Percentiles rank a stretch among this genome's conserved stretches.
phyloP scores from a whole-genome alignment of 2,888 invertebrate genomes.

The Metopia argyrocephala region DNA sequence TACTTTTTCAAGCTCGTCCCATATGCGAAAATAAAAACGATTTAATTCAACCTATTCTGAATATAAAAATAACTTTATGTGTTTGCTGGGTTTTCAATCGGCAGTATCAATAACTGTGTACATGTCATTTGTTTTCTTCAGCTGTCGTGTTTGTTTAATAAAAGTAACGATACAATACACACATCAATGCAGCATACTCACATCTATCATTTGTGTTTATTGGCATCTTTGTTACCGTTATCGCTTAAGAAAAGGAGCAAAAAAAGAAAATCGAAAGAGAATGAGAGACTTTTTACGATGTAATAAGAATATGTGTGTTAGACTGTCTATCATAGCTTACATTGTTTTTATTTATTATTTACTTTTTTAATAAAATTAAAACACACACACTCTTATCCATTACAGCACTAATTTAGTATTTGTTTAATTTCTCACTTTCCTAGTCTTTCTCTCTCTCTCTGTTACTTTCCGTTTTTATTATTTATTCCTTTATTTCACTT shows the following conservation, averaged over 20 bases:
- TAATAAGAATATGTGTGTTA: not conserved
- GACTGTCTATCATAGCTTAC: constrained; percentile 65
- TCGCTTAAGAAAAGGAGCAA: too few species aligned
- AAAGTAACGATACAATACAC: constrained; percentile 34
- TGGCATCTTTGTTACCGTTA: not conserved
- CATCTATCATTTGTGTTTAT: not conserved
- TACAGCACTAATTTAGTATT: too few species aligned
- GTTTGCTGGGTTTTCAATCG: constrained; percentile 14
- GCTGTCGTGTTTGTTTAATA: constrained; percentile 5
- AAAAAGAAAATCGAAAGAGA: too few species aligned
- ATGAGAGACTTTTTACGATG: too few species aligned
- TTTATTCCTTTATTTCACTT: constrained; percentile 66
- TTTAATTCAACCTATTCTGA: too few species aligned
- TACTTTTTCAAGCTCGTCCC: too few species aligned
- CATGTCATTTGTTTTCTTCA: constrained; percentile 8
- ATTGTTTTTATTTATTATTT: constrained; percentile 37
- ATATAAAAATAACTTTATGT: too few species aligned
- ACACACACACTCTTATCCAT: not conserved
- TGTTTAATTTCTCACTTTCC: too few species aligned
- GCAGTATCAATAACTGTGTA: constrained; percentile 19
- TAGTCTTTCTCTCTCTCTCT: too few species aligned
- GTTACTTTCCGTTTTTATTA: constrained; percentile 15
- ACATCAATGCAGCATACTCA: not conserved
- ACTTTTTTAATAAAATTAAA: not conserved
- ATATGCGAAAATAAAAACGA: too few species aligned